phyloP scores from a whole-genome alignment of 2,797 vertebrate species.

The Tangara arthus region DNA sequence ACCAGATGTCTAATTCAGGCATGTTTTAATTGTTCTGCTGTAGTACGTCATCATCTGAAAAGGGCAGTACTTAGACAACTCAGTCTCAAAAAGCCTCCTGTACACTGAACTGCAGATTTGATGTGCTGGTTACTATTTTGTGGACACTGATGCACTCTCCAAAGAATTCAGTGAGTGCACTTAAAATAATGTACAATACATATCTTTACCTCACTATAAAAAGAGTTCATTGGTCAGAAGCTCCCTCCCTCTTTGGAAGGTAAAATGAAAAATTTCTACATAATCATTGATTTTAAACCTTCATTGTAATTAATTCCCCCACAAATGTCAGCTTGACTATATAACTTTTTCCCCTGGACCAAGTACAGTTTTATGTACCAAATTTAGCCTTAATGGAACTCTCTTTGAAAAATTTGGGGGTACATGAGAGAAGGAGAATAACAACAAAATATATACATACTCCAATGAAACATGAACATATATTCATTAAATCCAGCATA shows the following conservation, averaged over 20 bases:
- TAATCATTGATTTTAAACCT: background rate
- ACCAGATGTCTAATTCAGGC: background rate
- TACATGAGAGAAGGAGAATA: background rate
- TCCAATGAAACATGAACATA: background rate
- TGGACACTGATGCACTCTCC: background rate
- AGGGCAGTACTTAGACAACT: background rate
- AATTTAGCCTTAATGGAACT: background rate
- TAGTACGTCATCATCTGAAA: background rate
- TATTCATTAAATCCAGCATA: background rate
- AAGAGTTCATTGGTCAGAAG: background rate
- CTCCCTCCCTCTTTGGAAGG: rapidly evolving
- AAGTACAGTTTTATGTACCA: background rate
- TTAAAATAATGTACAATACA: background rate
- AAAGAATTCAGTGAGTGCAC: background rate
- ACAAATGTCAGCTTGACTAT: background rate
- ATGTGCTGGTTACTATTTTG: background rate
- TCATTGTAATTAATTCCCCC: rapidly evolving
- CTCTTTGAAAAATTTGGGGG: background rate
- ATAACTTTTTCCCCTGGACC: background rate
- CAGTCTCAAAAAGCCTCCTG: background rate
- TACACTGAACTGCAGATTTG: background rate
- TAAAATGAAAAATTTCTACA: background rate
- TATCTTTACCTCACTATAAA: background rate
- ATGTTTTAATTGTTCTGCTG: background rate
- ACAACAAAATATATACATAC: background rate